Percentiles rank a stretch among this genome's conserved stretches.
These are phyloP conservation scores for Esperia sulphurella DNA, from an alignment of 2,888 invertebrate genomes.

Conservation along the genomic window DNA sequence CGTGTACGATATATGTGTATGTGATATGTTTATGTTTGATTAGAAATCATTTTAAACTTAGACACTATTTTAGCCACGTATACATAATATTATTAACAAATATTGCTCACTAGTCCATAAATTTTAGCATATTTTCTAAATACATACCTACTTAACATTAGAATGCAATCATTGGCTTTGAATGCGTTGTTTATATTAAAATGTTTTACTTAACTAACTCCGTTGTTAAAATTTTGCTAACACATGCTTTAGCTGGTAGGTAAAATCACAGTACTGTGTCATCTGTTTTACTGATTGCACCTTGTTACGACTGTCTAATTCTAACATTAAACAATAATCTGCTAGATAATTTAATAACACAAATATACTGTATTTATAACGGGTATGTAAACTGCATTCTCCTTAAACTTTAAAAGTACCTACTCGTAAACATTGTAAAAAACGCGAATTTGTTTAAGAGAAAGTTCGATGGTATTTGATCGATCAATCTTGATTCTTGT, in stretches of 20 bases:
- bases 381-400: too few species aligned
- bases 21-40: slow-evolving; percentile 12
- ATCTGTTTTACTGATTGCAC: slow-evolving; percentile 4
- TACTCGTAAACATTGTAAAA: too few species aligned
- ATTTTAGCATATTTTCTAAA: not conserved
- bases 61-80: slow-evolving; percentile 2
- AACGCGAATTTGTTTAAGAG: too few species aligned
- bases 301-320: slow-evolving; percentile 8
- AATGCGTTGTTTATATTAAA: not conserved
- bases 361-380: too few species aligned
- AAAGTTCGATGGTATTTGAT: too few species aligned
- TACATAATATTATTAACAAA: not conserved
- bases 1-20: slow-evolving; percentile 12
- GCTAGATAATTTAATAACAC: too few species aligned
- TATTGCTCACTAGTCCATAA: not conserved
- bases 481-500: too few species aligned
- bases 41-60: slow-evolving; percentile 11
- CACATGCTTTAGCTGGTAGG: slow-evolving; percentile 8
- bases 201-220: not conserved
- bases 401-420: too few species aligned
- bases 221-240: not conserved
- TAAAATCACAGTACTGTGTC: slow-evolving; percentile 2
- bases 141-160: not conserved
- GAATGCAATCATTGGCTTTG: not conserved
- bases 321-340: too few species aligned